These are phyloP conservation scores for Aphyosemion australe DNA, from an alignment of 2,113 vertebrate species.

Conservation along the genomic window DNA sequence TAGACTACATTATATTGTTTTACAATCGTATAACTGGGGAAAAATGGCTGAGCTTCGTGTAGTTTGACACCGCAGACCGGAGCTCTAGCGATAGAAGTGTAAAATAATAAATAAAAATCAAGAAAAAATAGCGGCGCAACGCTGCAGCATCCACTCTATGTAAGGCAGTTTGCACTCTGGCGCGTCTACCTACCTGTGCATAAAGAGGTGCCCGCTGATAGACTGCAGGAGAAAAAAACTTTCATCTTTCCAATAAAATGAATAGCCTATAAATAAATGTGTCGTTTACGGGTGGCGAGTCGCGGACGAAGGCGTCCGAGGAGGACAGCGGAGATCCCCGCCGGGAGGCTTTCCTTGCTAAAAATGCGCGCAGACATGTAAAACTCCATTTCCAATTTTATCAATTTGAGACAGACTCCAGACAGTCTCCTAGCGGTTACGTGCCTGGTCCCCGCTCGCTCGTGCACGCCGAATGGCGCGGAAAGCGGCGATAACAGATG, in stretches of 20 bases:
- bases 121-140: background rate
- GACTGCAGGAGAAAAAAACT: slow-evolving; percentile 70
- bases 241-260: slow-evolving; percentile 54
- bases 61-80: background rate
- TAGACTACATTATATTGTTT: slow-evolving; percentile 1
- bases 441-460: slow-evolving; percentile 71
- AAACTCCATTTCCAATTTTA: slow-evolving; percentile 76
- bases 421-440: slow-evolving; percentile 77
- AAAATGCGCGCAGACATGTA: slow-evolving; percentile 48
- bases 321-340: slow-evolving; percentile 37
- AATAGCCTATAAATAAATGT: slow-evolving; percentile 17
- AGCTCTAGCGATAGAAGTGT: background rate
- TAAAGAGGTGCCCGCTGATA: slow-evolving; percentile 70
- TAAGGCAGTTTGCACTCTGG: slow-evolving; percentile 31
- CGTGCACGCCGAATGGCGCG: slow-evolving; percentile 75
- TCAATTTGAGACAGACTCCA: slow-evolving; percentile 83
- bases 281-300: slow-evolving; percentile 34
- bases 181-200: slow-evolving; percentile 74
- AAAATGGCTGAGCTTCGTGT: background rate
- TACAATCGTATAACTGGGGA: background rate
- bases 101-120: background rate
- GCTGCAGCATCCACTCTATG: slow-evolving; percentile 18
- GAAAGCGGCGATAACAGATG: slow-evolving; percentile 52
- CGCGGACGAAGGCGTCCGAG: slow-evolving; percentile 32
- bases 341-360: slow-evolving; percentile 37